A percentile compares a stretch with the other conserved stretches of the same genome.
Conservation (phyloP, 23 tunicate genomes). For the Ciona savignyi region DNA sequence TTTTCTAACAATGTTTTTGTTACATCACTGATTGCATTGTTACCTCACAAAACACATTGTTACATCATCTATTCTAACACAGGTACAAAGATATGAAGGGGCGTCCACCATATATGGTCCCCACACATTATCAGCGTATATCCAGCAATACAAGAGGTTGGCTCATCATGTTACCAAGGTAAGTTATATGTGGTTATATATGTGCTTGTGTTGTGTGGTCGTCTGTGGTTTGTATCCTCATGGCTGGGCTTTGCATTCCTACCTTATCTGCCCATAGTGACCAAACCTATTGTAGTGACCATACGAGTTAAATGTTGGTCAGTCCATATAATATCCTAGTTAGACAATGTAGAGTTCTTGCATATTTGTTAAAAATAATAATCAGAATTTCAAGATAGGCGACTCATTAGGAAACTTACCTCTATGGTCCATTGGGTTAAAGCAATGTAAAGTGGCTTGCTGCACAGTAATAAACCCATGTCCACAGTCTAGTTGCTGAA, state of each 20-base stretch:
- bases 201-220: background rate
- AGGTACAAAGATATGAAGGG: conserved; percentile 91
- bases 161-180: conserved; percentile 20
- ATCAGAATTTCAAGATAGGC: no score
- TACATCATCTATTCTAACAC: background rate
- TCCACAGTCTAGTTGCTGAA: no score
- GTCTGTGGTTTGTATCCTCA: background rate
- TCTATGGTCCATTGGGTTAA: no score
- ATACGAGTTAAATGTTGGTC: no score
- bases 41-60: background rate
- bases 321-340: no score
- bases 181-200: background rate
- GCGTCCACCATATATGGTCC: conserved; percentile 86
- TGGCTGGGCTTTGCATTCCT: background rate
- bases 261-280: background rate
- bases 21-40: background rate
- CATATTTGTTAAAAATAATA: no score
- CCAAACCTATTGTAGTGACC: no score
- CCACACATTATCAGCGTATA: conserved; percentile 63
- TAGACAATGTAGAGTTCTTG: no score
- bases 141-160: conserved; percentile 62
- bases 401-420: no score
- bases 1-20: no score
- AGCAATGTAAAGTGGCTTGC: no score
- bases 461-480: no score